Percentiles rank a stretch among this genome's conserved stretches.
These are phyloP conservation scores for Lepidurus apus DNA, from an alignment of 1,140 invertebrate genomes.

Conservation along the genomic window DNA sequence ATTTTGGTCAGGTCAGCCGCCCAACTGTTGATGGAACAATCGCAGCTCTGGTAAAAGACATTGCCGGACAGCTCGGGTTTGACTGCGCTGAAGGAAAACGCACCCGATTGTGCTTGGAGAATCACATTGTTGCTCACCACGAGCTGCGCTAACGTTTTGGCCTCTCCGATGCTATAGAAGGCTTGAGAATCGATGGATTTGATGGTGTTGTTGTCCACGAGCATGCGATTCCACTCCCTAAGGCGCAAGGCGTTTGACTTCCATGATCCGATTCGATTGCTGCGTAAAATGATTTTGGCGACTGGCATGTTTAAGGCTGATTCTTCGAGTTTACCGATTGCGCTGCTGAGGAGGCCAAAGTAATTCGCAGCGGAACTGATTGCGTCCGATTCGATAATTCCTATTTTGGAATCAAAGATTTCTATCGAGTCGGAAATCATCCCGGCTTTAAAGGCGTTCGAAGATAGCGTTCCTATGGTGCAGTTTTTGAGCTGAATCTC, in stretches of 20 bases:
- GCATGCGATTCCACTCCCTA: slow-evolving; percentile 30
- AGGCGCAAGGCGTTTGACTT: slow-evolving; percentile 22
- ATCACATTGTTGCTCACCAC: slow-evolving; percentile 25
- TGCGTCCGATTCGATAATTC: not conserved
- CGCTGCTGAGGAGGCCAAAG: not conserved
- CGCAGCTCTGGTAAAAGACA: slow-evolving; percentile 28
- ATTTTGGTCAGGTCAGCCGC: slow-evolving; percentile 30
- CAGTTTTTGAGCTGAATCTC: slow-evolving; percentile 7
- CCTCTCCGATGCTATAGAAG: slow-evolving; percentile 30
- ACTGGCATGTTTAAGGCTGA: slow-evolving; percentile 26
- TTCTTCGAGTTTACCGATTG: slow-evolving; percentile 20
- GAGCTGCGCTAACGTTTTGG: slow-evolving; percentile 24
- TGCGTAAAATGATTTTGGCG: slow-evolving; percentile 10
- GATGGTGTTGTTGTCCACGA: slow-evolving; percentile 32
- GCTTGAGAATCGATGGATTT: slow-evolving; percentile 27
- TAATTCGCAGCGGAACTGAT: slow-evolving; percentile 23
- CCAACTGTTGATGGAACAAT: slow-evolving; percentile 26
- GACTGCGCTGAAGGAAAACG: slow-evolving; percentile 24
- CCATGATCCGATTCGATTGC: slow-evolving; percentile 27
- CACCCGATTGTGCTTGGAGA: slow-evolving; percentile 26
- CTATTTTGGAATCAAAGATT: slow-evolving; percentile 22
- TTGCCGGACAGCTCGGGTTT: slow-evolving; percentile 27
- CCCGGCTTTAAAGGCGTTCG: slow-evolving; percentile 16
- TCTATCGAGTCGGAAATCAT: slow-evolving; percentile 27
- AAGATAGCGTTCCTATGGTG: slow-evolving; percentile 25